Percentiles rank a stretch among this genome's conserved stretches.
These are phyloP conservation scores for Haliaeetus leucogaster DNA, from an alignment of 2,113 vertebrate species.

Conservation along the genomic window DNA sequence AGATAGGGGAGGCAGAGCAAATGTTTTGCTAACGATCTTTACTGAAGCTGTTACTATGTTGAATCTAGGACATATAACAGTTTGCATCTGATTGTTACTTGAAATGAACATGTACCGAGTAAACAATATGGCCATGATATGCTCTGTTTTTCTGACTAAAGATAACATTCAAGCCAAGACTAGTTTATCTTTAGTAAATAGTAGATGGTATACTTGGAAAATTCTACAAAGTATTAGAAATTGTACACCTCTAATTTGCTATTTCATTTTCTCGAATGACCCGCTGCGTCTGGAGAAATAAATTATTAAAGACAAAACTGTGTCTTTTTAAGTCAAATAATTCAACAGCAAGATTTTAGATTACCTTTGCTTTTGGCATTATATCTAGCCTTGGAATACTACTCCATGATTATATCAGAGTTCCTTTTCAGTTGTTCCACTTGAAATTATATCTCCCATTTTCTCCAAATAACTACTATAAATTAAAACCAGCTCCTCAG, in stretches of 20 bases:
- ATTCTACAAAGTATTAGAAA: background rate
- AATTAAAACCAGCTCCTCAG: slow-evolving; percentile 55
- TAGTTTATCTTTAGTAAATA: background rate
- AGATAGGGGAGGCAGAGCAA: background rate
- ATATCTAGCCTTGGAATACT: slow-evolving; percentile 3
- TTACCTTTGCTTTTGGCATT: slow-evolving; percentile 40
- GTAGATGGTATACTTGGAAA: background rate
- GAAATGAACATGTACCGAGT: background rate
- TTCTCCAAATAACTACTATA: slow-evolving; percentile 40
- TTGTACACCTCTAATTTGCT: background rate
- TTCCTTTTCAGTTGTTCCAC: slow-evolving; percentile 45
- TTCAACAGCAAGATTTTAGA: background rate
- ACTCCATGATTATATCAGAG: background rate
- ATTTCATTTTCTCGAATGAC: background rate
- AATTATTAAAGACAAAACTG: background rate
- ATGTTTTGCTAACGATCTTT: background rate
- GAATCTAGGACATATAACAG: background rate
- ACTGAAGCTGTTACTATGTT: background rate
- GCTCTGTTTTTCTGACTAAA: background rate
- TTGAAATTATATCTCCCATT: slow-evolving; percentile 62
- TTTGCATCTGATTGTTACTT: background rate
- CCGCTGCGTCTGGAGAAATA: background rate
- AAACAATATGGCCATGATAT: background rate
- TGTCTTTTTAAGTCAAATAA: background rate
- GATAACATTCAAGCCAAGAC: background rate